A percentile compares a stretch with the other conserved stretches of the same genome.
Evolutionary conservation across 2,888 invertebrate genomes (phyloP).

Genomic region (Chelonus formosanus): DNA sequence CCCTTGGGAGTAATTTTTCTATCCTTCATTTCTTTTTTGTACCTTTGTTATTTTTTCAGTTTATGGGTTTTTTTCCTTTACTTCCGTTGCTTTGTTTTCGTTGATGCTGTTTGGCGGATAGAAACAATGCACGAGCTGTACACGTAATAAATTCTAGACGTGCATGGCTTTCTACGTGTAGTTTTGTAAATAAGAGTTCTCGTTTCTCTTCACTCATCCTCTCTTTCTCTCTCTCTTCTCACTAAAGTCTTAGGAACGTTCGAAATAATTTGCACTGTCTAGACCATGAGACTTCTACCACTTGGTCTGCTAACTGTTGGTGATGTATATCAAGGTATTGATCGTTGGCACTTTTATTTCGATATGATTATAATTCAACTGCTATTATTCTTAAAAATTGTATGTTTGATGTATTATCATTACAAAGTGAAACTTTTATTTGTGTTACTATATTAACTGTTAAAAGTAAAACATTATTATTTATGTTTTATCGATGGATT

Average conservation of each 20-base stretch:
- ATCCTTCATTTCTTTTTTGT: conserved; percentile 15
- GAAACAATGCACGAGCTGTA: conserved; percentile 24
- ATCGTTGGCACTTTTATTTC: background rate
- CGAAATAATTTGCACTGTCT: conserved; percentile 44
- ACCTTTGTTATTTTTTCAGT: conserved; percentile 9
- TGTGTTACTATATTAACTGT: no score
- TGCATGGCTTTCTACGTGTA: conserved; percentile 20
- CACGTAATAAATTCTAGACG: conserved; percentile 40
- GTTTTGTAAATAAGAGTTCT: no score
- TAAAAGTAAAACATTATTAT: no score
- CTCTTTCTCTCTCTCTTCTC: conserved; percentile 2
- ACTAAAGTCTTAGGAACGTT: conserved; percentile 26
- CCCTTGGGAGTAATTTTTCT: conserved; percentile 32
- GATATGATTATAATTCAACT: no score
- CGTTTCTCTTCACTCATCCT: conserved; percentile 18
- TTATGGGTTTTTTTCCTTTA: conserved; percentile 8
- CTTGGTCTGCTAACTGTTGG: conserved; percentile 3
- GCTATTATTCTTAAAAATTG: no score
- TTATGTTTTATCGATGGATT: no score
- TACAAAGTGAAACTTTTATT: no score
- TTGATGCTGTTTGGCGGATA: conserved; percentile 27
- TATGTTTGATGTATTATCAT: no score
- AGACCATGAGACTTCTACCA: conserved; percentile 39
- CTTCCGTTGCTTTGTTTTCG: conserved; percentile 27
- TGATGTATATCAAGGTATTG: background rate